Evolutionary conservation across 2,113 vertebrate genomes (phyloP), one percentile per base, ranked within the genome.

Genomic region (Carassius gibelio): DNA sequence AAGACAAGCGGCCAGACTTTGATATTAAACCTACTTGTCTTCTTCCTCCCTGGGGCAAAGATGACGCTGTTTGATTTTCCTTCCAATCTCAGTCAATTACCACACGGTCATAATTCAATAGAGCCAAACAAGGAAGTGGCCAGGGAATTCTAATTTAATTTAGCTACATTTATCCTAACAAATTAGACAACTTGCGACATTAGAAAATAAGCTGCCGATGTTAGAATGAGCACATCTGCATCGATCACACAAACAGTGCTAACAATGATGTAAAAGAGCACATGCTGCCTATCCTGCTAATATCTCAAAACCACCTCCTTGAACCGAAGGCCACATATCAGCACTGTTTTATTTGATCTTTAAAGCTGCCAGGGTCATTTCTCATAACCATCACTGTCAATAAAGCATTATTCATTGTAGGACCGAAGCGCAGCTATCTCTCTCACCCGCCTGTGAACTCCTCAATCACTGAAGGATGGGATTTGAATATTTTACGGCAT

Each of bases 11-110:
- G 59, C 45, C 50, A 84, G 78, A 57, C 69, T 84, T 74, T 78
- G 89, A 93, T 93, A 95, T 94, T 94, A 94, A 94, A 94, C 88
- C 90, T 89, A 93, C 92, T 92, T 81, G 91, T 94, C 93, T 92
- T 94, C 36, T 69, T 66, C 48, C 68, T 86, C 87, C 87, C 82
- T n/a, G 55, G 50, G 83, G 89, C 72, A 23, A n/a, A 55, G 62
- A 77, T 48, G 59, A 57, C 68, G 72, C 68, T 10, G 84, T 90
- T 81, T 89, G 81, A 89, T 87, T 88, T 83, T 55, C 78, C 80
- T 34, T 71, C 50, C 92, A 92, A 93, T 92, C 88, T 92, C 91
- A 92, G 91, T 93, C 91, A 93, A 93, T 93, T 93, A 92, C 91
- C 79, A 45, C 79, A 84, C 84, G 83, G 84, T 85, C 88, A 89